These are phyloP conservation scores for Drosophila mauritiana DNA, from an alignment of 1,140 invertebrate genomes.

Conservation along the genomic window DNA sequence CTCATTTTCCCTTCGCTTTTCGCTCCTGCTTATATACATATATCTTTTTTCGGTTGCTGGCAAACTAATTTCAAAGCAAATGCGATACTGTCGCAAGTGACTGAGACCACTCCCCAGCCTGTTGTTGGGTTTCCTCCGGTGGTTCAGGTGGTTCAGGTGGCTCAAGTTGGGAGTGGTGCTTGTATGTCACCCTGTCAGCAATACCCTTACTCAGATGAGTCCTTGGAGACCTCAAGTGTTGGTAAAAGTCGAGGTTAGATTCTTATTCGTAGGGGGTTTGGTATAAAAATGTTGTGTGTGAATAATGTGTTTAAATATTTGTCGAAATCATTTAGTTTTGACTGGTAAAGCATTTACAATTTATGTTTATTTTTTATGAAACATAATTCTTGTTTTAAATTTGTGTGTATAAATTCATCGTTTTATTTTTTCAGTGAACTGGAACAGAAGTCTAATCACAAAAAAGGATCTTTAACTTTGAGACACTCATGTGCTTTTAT, in stretches of 20 bases:
- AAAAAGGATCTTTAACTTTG: constrained; percentile 9
- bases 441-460: background rate
- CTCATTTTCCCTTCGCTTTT: constrained; percentile 32
- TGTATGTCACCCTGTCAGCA: constrained; percentile 27
- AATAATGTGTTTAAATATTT: background rate
- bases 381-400: too few species aligned
- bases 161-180: constrained; percentile 5
- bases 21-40: too few species aligned
- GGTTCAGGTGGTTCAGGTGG: constrained; percentile 13
- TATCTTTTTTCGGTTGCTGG: constrained; percentile 9
- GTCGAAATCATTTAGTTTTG: background rate
- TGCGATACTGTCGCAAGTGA: constrained; percentile 51
- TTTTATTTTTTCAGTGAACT: constrained; percentile 1
- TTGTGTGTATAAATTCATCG: too few species aligned
- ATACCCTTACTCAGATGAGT: constrained; percentile 9
- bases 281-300: too few species aligned
- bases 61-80: constrained; percentile 72
- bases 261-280: too few species aligned
- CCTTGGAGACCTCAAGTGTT: constrained; percentile 13
- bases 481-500: constrained; percentile 30
- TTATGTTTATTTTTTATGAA: too few species aligned
- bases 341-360: too few species aligned
- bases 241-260: background rate
- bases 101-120: constrained; percentile 41
- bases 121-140: constrained; percentile 47